Conservation (phyloP, 2,797 vertebrate genomes). For the Pteropus rufus region DNA sequence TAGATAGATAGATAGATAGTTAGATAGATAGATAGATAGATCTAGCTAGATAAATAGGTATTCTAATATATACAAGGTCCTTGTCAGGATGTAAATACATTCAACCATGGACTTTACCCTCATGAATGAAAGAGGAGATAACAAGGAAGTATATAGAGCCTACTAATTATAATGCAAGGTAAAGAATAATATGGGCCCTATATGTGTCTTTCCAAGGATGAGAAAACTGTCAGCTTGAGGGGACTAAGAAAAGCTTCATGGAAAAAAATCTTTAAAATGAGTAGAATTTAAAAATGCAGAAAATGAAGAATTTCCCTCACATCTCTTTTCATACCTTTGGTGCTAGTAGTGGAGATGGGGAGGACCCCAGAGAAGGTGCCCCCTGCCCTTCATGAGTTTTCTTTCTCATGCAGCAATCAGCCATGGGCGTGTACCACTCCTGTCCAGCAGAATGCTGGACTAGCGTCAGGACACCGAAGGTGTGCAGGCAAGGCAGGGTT, state of each 20-base stretch:
- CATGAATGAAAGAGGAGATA: too few species aligned
- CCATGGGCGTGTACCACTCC: neutral
- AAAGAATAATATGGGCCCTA: too few species aligned
- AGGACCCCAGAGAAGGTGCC: too few species aligned
- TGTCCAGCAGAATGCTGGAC: too few species aligned
- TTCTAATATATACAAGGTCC: too few species aligned
- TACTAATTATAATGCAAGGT: too few species aligned
- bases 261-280: neutral
- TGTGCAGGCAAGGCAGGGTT: accelerated
- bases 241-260: neutral
- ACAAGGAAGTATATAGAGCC: too few species aligned
- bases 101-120: too few species aligned
- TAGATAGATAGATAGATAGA: too few species aligned
- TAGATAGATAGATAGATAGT: too few species aligned
- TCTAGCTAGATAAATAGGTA: too few species aligned
- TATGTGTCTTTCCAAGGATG: neutral
- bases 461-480: accelerated
- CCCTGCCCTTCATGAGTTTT: neutral
- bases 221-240: neutral
- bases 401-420: accelerated
- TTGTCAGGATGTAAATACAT: too few species aligned
- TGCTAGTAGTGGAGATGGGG: neutral
- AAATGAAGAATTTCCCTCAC: neutral
- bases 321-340: neutral
- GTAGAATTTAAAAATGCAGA: neutral